phyloP scores from a whole-genome alignment of 2,797 vertebrate genomes.

The Poeciliopsis gracilis region DNA sequence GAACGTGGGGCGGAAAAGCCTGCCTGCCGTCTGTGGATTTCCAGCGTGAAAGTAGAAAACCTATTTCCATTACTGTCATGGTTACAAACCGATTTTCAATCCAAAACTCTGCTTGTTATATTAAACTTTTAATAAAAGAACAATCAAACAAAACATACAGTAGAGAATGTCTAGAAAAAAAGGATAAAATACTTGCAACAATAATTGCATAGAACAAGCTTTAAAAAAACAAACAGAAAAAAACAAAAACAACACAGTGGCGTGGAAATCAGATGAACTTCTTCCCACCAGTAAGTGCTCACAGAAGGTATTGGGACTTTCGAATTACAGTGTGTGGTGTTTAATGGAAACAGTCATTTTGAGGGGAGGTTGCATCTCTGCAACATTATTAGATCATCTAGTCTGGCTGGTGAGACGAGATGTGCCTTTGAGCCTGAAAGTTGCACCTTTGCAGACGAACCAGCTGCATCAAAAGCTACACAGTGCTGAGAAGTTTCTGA shows the following conservation, averaged over 20 bases:
- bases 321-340: slow-evolving; percentile 55
- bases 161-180: slow-evolving; percentile 70
- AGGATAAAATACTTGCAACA: slow-evolving; percentile 67
- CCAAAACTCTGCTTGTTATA: slow-evolving; percentile 42
- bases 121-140: slow-evolving; percentile 84
- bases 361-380: background rate
- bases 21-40: slow-evolving; percentile 35
- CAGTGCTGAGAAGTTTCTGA: slow-evolving; percentile 29
- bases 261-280: slow-evolving; percentile 62
- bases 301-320: slow-evolving; percentile 50
- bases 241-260: slow-evolving; percentile 40
- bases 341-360: slow-evolving; percentile 24
- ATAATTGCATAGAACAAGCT: slow-evolving; percentile 84
- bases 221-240: slow-evolving; percentile 40
- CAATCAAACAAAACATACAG: slow-evolving; percentile 76
- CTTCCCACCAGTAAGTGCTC: slow-evolving; percentile 61
- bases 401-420: slow-evolving; percentile 10
- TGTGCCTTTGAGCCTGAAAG: slow-evolving; percentile 25
- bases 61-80: slow-evolving; percentile 22
- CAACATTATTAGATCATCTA: background rate
- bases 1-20: slow-evolving; percentile 41
- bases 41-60: slow-evolving; percentile 25
- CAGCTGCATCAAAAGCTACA: slow-evolving; percentile 23
- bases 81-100: slow-evolving; percentile 12
- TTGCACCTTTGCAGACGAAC: slow-evolving; percentile 21